Evolutionary conservation across 2,888 invertebrate species (phyloP), one percentile per base, ranked within the genome.

Genomic region (Nasonia oneida): DNA sequence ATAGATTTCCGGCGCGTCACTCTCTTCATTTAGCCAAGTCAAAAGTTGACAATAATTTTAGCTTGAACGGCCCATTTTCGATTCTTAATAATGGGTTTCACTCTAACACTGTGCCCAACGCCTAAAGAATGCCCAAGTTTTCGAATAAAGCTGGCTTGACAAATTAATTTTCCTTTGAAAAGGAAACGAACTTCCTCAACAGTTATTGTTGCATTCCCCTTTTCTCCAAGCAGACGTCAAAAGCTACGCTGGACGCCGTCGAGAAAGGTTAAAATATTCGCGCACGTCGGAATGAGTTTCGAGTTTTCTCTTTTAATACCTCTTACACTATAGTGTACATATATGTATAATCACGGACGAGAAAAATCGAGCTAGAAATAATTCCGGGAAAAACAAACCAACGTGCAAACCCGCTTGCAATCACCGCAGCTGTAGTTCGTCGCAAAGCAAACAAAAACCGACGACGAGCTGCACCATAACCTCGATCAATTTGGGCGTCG

Each of bases 391-490:
- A 61, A n/a, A n/a, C 18, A 57, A 57, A 57, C 23, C n/a, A 18
- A n/a, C 57, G 14, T 67, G 67, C 12, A 67, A 67, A 67, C 29
- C 67, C 1, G 33, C 29, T 67, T 6, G 29, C 67, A 67, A 29
- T 67, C 33, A 33, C 29, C 67, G n/a, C 67, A 33, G 33, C 6
- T 14, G 14, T 29, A 29, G 6, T n/a, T 57, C 57, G 5, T 29
- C n/a, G 33, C 67, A 71, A 42, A 42, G 18, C 42, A 71, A 71
- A 71, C 37, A 42, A n/a, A 39, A 71, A 18, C n/a, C 39, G 8
- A 39, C 71, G 71, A 71, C 71, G 14, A 39, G 33, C 37, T 37
- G 37, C 39, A 77, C 78, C 78, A 78, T 78, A 78, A 78, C 67
- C 42, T 78, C 67, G 29, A 64, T 77, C 14, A 37, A 29, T 33